A percentile compares a stretch with the other conserved stretches of the same genome.
phyloP scores from a whole-genome alignment of 2,113 vertebrate genomes.

The Lutjanus erythropterus region DNA sequence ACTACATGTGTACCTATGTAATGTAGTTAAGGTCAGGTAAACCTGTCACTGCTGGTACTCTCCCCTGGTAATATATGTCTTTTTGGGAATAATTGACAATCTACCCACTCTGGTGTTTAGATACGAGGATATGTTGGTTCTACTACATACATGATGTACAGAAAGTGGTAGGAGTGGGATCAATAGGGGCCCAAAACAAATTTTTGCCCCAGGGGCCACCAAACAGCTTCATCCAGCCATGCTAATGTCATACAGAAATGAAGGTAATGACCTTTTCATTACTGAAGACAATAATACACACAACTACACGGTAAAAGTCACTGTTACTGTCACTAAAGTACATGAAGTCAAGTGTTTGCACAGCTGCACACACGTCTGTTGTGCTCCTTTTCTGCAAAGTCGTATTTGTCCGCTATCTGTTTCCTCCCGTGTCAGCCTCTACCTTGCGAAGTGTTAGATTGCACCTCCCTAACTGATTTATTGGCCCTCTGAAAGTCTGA shows the following conservation, averaged over 20 bases:
- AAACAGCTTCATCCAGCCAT: background rate
- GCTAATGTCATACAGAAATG: background rate
- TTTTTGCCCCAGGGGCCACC: too few species aligned
- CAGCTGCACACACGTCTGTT: background rate
- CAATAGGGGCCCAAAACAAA: background rate
- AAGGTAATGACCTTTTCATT: conserved; percentile 9
- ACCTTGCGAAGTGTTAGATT: conserved; percentile 42
- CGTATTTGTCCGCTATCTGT: background rate
- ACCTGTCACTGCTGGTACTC: too few species aligned
- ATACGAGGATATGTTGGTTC: too few species aligned
- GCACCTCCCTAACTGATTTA: conserved; percentile 68
- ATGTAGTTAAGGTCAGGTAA: too few species aligned
- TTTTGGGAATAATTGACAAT: too few species aligned
- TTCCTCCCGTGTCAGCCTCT: conserved; percentile 29
- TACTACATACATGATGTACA: background rate
- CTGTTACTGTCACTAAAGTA: background rate
- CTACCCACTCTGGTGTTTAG: too few species aligned
- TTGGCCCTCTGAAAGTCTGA: conserved; percentile 68
- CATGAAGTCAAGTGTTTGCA: background rate
- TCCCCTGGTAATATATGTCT: too few species aligned
- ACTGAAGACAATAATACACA: background rate
- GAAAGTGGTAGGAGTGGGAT: background rate
- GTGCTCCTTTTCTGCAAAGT: conserved; percentile 5
- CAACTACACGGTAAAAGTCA: background rate
- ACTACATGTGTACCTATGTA: too few species aligned